phyloP scores from a whole-genome alignment of 2,113 vertebrate species.

The Amazona vittata region DNA sequence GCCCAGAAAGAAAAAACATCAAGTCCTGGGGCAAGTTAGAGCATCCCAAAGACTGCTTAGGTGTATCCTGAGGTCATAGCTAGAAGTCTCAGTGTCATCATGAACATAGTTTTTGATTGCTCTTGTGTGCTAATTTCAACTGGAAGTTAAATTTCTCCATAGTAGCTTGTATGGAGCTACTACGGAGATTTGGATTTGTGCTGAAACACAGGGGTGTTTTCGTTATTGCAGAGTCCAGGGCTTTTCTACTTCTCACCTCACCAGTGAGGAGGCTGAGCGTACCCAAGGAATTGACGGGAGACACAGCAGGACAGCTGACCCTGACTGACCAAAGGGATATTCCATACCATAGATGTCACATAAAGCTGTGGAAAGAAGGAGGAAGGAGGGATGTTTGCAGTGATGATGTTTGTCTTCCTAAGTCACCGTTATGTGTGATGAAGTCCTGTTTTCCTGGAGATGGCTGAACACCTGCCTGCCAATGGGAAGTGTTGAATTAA shows the following conservation, averaged over 20 bases:
- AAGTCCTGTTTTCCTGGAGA: background rate
- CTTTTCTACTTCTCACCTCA: background rate
- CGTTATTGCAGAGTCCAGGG: background rate
- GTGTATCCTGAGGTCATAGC: rapidly evolving
- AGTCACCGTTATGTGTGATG: background rate
- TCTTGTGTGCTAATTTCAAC: background rate
- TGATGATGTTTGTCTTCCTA: background rate
- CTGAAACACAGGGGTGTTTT: background rate
- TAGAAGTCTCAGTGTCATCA: rapidly evolving
- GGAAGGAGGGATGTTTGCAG: background rate
- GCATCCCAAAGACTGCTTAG: background rate
- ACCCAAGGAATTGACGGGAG: background rate
- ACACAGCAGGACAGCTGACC: background rate
- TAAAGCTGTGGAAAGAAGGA: background rate
- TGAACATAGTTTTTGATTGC: background rate
- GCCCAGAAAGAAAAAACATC: background rate
- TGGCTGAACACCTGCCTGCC: background rate
- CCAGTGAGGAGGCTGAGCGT: background rate
- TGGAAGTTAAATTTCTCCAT: background rate
- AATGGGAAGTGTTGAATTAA: background rate
- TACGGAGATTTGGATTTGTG: background rate
- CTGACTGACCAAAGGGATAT: background rate
- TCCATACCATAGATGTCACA: background rate
- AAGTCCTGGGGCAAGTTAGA: background rate
- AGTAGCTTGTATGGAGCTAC: background rate